These are phyloP conservation scores for Meteorus sp. DNA, from an alignment of 1,140 invertebrate species.

Conservation along the genomic window DNA sequence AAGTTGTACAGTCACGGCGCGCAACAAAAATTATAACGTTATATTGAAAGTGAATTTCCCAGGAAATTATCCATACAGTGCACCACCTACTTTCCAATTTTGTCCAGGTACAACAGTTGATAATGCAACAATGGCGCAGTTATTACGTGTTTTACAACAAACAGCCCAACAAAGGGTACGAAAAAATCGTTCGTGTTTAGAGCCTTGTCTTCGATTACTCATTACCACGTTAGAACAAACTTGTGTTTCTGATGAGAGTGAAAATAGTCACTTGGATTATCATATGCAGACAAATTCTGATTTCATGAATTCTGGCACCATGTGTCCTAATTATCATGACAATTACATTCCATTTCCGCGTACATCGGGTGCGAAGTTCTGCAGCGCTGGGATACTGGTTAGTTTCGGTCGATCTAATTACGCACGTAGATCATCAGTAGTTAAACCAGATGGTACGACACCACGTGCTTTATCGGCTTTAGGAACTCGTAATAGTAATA, in stretches of 20 bases:
- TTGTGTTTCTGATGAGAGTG: constrained; percentile 54
- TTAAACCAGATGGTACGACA: constrained; percentile 70
- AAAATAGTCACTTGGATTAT: constrained; percentile 47
- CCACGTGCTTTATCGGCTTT: constrained; percentile 80
- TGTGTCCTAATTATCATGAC: constrained; percentile 63
- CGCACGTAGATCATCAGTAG: constrained; percentile 66
- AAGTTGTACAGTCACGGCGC: constrained; percentile 73
- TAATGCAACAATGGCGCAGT: constrained; percentile 62
- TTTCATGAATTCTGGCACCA: constrained; percentile 49
- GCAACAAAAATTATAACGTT: constrained; percentile 72
- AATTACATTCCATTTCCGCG: constrained; percentile 91
- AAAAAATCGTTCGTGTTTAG: constrained; percentile 78
- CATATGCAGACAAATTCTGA: constrained; percentile 54
- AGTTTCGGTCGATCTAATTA: constrained; percentile 78
- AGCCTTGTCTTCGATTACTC: constrained; percentile 77
- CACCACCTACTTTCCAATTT: constrained; percentile 74
- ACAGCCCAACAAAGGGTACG: constrained; percentile 74
- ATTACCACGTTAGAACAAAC: constrained; percentile 69
- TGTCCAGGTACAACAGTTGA: constrained; percentile 65
- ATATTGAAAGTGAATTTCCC: constrained; percentile 81
- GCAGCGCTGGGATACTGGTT: constrained; percentile 69
- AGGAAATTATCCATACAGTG: constrained; percentile 73
- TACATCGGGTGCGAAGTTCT: constrained; percentile 92
- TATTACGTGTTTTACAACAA: constrained; percentile 73
- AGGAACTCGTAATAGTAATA: constrained; percentile 56